These are phyloP conservation scores for Brachypodius melanocephalos DNA, from an alignment of 2,113 vertebrate genomes.

Conservation along the genomic window DNA sequence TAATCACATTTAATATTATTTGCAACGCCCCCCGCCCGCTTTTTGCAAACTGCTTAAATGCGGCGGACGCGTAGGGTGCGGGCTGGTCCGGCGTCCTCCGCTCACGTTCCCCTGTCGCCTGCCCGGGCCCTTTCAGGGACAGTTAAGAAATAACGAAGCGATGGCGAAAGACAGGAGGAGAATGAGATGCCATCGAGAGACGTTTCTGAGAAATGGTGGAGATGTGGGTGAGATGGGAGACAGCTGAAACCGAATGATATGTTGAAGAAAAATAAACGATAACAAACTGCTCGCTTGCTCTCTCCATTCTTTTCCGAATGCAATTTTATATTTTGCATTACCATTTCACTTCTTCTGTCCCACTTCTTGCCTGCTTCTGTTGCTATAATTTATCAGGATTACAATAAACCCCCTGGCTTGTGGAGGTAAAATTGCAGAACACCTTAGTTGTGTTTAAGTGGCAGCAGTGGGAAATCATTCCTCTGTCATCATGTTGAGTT, in stretches of 20 bases:
- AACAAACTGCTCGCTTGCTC: conserved; percentile 39
- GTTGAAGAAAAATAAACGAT: conserved; percentile 69
- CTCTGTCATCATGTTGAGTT: background rate
- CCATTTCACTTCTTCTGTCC: conserved; percentile 59
- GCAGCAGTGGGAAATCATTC: background rate
- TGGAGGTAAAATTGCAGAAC: conserved; percentile 56
- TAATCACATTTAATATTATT: conserved; percentile 74
- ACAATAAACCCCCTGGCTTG: conserved; percentile 62
- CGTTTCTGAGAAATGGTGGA: conserved; percentile 65
- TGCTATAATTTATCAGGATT: conserved; percentile 68
- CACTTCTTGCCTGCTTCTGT: conserved; percentile 29
- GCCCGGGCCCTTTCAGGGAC: conserved; percentile 48
- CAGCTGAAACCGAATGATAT: conserved; percentile 71
- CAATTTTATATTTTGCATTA: conserved; percentile 66
- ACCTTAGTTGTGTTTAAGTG: conserved; percentile 15
- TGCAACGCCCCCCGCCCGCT: background rate
- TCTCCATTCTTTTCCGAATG: conserved; percentile 49
- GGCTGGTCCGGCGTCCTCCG: background rate
- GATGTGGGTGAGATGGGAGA: conserved; percentile 59
- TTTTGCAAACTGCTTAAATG: conserved; percentile 33
- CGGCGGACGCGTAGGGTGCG: conserved; percentile 36
- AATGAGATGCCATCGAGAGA: conserved; percentile 70
- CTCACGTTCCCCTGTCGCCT: background rate
- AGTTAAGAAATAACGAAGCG: conserved; percentile 66
- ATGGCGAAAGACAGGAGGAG: conserved; percentile 54